phyloP scores from a whole-genome alignment of 2,888 invertebrate species.

The Ectemnius cavifrons region DNA sequence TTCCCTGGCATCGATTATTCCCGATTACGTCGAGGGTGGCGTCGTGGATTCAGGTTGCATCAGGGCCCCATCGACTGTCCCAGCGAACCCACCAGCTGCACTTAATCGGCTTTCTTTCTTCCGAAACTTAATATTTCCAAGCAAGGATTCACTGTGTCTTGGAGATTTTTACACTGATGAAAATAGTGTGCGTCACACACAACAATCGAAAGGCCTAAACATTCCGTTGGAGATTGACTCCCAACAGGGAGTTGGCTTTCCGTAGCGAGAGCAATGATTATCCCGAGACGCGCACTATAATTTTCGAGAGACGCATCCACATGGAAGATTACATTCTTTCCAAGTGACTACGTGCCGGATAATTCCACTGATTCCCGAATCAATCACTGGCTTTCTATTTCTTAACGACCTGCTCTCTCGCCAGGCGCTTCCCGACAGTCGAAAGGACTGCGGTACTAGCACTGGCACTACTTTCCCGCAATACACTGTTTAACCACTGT shows the following conservation, averaged over 20 bases:
- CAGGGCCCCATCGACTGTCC: background rate
- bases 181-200: no score
- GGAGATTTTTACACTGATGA: no score
- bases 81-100: background rate
- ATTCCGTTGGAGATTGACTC: no score
- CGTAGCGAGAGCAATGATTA: no score
- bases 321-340: no score
- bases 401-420: background rate
- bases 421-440: background rate
- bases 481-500: background rate
- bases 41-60: background rate
- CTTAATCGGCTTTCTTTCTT: constrained; percentile 1
- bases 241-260: no score
- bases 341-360: no score
- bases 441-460: background rate
- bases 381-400: constrained; percentile 48
- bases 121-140: no score
- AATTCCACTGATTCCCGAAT: constrained; percentile 14
- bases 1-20: constrained; percentile 34
- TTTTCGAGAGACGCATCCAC: no score
- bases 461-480: background rate
- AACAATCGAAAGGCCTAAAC: no score
- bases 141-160: no score
- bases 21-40: constrained; percentile 20
- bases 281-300: no score